Evolutionary conservation across 30 jellyfish, hydroid and myxozoan species (phyloP).

Genomic region (Pseudorhiza aurosa): DNA sequence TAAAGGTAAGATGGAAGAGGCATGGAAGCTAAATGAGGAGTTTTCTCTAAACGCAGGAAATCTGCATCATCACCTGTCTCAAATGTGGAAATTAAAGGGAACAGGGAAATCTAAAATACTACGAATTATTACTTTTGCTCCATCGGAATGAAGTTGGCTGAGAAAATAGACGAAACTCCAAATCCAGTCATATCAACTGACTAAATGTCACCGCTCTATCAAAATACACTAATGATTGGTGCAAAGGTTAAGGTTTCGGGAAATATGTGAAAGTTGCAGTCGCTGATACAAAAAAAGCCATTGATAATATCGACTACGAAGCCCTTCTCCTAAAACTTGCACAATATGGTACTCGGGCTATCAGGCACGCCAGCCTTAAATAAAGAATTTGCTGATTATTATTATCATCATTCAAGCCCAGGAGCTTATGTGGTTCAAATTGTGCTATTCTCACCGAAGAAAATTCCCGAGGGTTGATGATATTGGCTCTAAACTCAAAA

Average conservation of each 20-base stretch:
- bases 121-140: too few relatives aligned
- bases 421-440: too few relatives aligned
- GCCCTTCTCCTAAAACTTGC: not conserved
- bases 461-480: too few relatives aligned
- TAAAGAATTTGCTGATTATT: too few relatives aligned
- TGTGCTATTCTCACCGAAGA: too few relatives aligned
- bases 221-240: not conserved
- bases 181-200: too few relatives aligned
- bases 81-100: not conserved
- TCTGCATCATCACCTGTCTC: slow-evolving; percentile 1
- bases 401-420: too few relatives aligned
- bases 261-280: not conserved
- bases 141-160: too few relatives aligned
- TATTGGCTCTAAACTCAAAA: too few relatives aligned
- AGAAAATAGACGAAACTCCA: too few relatives aligned
- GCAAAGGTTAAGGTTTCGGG: not conserved
- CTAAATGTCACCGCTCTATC: not conserved
- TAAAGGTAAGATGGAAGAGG: not conserved
- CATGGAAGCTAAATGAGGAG: not conserved
- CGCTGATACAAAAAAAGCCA: not conserved
- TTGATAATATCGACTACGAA: not conserved
- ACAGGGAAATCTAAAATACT: too few relatives aligned
- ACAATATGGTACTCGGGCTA: not conserved
- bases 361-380: too few relatives aligned
- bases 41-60: slow-evolving; percentile 1